Evolutionary conservation across 2,797 vertebrate species (phyloP), one percentile per base, ranked within the genome.

Genomic region (Macrochelys suwanniensis): DNA sequence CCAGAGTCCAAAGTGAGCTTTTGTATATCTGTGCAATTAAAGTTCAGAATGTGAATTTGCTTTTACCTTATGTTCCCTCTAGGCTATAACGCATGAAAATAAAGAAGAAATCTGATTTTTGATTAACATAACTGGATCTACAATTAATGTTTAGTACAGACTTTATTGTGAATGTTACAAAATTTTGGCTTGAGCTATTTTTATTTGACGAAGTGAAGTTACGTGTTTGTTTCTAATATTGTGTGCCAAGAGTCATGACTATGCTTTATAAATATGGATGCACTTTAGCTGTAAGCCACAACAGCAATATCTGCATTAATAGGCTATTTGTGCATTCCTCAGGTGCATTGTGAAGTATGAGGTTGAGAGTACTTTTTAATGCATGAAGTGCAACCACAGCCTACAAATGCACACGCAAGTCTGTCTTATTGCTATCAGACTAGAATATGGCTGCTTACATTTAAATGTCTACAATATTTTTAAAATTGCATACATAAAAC

Each of bases 291-390:
- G 47, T 5, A 82, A 25, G 68, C 21, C 37, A 76, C 16, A 53
- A 47, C 19, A 42, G 42, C 31, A 37, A 3, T 19, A 81, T 10
- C 50, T 2, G 19, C n/a, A 47, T 11, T 61, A 82, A 23, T 23
- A 85, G 42, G 47, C 33, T 89, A 92, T 90, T 84, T 93, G 50
- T 83, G 57, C 54, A 93, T 92, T 93, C n/a, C 80, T 85, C 49
- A 90, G 76, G 84, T 94, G 86, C 1, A 0, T 68, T 86, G 12
- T 61, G 83, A 95, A 79, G 59, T 45, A 76, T 5, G 11, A 12
- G 87, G 42, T 28, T 49, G 87, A 50, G 54, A 92, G 51, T 23
- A 86, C 45, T 89, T 96, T 61, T 79, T 76, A 84, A 95, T 85
- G 56, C 83, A 11, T 85, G 7, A 94, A 95, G 49, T 74, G 28